Conservation (phyloP, 2,797 vertebrate species). For the Chromis chromis region DNA sequence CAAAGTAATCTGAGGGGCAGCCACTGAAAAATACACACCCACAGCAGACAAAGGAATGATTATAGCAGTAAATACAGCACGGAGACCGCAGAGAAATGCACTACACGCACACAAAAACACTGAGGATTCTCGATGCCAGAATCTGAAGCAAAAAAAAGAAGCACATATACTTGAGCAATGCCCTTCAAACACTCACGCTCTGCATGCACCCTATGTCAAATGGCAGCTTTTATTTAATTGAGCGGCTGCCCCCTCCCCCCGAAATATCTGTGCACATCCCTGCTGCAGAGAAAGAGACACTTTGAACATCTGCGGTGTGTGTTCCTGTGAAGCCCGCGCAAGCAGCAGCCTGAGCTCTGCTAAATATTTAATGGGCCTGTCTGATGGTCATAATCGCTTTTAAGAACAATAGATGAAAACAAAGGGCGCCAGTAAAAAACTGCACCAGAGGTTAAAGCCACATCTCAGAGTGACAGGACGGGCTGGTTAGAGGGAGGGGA, state of each 20-base stretch:
- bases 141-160: slow-evolving; percentile 21
- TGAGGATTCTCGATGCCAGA: background rate
- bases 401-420: slow-evolving; percentile 79
- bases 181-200: slow-evolving; percentile 28
- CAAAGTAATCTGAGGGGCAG: slow-evolving; percentile 58
- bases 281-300: slow-evolving; percentile 38
- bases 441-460: slow-evolving; percentile 57
- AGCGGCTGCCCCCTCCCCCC: slow-evolving; percentile 42
- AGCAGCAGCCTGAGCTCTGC: slow-evolving; percentile 50
- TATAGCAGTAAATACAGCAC: slow-evolving; percentile 43
- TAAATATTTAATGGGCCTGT: slow-evolving; percentile 83
- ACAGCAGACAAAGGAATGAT: slow-evolving; percentile 48
- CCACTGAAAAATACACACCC: slow-evolving; percentile 50
- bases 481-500: slow-evolving; percentile 14
- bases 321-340: slow-evolving; percentile 65
- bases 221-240: slow-evolving; percentile 44
- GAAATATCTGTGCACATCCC: slow-evolving; percentile 31
- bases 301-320: slow-evolving; percentile 67
- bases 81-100: slow-evolving; percentile 4
- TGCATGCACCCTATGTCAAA: slow-evolving; percentile 25
- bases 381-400: slow-evolving; percentile 83
- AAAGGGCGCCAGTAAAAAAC: slow-evolving; percentile 63
- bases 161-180: background rate
- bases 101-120: background rate
- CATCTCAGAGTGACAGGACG: slow-evolving; percentile 56